These are phyloP conservation scores for Antechinus flavipes DNA, from an alignment of 2,113 vertebrate species.

Conservation along the genomic window DNA sequence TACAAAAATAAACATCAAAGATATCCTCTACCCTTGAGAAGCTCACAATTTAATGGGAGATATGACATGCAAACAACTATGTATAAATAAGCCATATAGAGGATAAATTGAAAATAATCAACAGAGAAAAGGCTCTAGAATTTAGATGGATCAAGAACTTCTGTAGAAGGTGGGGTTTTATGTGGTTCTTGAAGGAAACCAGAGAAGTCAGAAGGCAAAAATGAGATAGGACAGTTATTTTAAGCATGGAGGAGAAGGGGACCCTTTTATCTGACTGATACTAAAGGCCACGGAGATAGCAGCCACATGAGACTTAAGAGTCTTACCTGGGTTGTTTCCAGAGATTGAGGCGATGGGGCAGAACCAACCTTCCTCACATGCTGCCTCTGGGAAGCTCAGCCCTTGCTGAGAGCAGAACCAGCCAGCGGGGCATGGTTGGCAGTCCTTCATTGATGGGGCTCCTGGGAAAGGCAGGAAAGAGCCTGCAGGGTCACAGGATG, in stretches of 20 bases:
- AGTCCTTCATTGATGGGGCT: constrained; percentile 84
- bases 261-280: neutral
- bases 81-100: neutral
- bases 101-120: neutral
- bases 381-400: constrained; percentile 84
- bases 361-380: constrained; percentile 90
- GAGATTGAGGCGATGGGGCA: constrained; percentile 89
- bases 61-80: neutral
- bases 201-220: neutral
- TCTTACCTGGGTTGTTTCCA: constrained; percentile 87
- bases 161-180: neutral
- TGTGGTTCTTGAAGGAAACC: neutral
- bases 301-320: too few relatives aligned
- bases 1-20: neutral
- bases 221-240: neutral
- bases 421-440: constrained; percentile 87
- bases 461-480: constrained; percentile 85
- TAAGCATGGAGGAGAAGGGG: neutral
- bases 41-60: neutral
- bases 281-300: neutral
- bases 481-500: constrained; percentile 79
- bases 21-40: neutral
- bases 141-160: neutral
- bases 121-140: neutral
- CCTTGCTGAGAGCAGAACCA: constrained; percentile 90